These are phyloP conservation scores for Hypomecis atomaria DNA, from an alignment of 2,888 invertebrate genomes.

Conservation along the genomic window DNA sequence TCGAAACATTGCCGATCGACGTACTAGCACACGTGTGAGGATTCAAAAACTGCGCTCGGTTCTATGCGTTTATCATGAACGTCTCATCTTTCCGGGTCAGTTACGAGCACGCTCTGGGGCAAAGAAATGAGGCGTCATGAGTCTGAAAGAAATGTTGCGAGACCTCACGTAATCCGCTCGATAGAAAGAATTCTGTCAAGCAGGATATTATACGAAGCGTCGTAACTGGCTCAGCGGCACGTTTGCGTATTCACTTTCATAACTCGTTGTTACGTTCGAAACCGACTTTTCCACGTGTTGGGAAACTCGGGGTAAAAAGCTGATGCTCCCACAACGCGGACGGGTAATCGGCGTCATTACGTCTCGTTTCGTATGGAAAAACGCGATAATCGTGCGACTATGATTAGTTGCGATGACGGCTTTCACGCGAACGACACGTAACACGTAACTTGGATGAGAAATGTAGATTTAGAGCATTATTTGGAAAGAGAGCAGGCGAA, in stretches of 20 bases:
- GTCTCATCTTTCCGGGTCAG: slow-evolving; percentile 66
- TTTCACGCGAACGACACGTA: slow-evolving; percentile 64
- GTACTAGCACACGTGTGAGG: slow-evolving; percentile 59
- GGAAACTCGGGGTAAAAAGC: slow-evolving; percentile 75
- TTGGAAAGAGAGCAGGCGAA: slow-evolving; percentile 34
- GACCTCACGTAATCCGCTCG: slow-evolving; percentile 50
- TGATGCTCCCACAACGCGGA: slow-evolving; percentile 75
- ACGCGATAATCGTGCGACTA: slow-evolving; percentile 64
- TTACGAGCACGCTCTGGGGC: slow-evolving; percentile 56
- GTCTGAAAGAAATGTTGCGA: slow-evolving; percentile 53
- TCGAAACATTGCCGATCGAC: slow-evolving; percentile 71
- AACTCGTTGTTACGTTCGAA: slow-evolving; percentile 78
- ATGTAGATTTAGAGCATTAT: slow-evolving; percentile 30
- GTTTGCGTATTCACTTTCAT: slow-evolving; percentile 80
- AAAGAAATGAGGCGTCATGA: slow-evolving; percentile 47
- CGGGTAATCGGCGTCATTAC: slow-evolving; percentile 71
- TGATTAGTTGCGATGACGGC: slow-evolving; percentile 64
- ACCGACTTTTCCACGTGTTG: slow-evolving; percentile 77
- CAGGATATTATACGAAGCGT: slow-evolving; percentile 70
- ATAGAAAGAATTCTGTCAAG: slow-evolving; percentile 63
- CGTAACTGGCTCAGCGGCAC: slow-evolving; percentile 63
- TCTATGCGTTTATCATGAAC: slow-evolving; percentile 43
- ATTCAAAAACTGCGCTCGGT: slow-evolving; percentile 43
- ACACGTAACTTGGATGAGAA: slow-evolving; percentile 59
- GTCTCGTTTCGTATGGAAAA: slow-evolving; percentile 61